Percentiles rank a stretch among this genome's conserved stretches.
Evolutionary conservation across 1,140 invertebrate species (phyloP).

Genomic region (Probaryconus sp.): DNA sequence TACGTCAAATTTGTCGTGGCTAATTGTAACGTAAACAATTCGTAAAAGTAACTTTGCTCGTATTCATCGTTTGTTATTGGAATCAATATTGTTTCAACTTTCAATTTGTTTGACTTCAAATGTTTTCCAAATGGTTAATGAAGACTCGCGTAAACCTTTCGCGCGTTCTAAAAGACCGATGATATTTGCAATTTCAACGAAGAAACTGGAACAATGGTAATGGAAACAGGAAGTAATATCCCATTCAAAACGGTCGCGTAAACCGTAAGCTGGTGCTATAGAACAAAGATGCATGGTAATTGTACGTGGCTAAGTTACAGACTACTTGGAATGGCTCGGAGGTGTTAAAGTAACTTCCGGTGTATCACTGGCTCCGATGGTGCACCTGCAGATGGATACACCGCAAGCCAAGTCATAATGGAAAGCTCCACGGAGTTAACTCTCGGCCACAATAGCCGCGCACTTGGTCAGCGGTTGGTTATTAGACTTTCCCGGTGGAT

Average conservation of each 20-base stretch:
- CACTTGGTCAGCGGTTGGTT: slow-evolving; percentile 28
- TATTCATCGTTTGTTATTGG: too few relatives aligned
- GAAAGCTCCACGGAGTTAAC: slow-evolving; percentile 62
- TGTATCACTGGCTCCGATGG: slow-evolving; percentile 67
- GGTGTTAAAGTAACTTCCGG: slow-evolving; percentile 68
- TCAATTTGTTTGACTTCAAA: slow-evolving; percentile 17
- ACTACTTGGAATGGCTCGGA: slow-evolving; percentile 68
- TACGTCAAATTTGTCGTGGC: slow-evolving; percentile 2
- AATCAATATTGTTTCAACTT: too few relatives aligned
- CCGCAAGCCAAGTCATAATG: slow-evolving; percentile 59
- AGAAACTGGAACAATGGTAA: slow-evolving; percentile 4
- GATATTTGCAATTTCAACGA: too few relatives aligned
- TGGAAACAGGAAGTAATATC: slow-evolving; percentile 50
- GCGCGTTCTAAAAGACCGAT: too few relatives aligned
- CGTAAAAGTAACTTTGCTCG: background rate
- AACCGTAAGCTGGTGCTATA: slow-evolving; percentile 65
- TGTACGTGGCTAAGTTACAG: slow-evolving; percentile 74
- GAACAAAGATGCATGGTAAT: slow-evolving; percentile 73
- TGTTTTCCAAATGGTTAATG: slow-evolving; percentile 26
- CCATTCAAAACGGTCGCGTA: slow-evolving; percentile 68
- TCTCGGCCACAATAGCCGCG: slow-evolving; percentile 24
- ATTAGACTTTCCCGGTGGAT: slow-evolving; percentile 40
- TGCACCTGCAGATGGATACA: slow-evolving; percentile 66
- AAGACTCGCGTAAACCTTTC: too few relatives aligned
- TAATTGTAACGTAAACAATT: slow-evolving; percentile 8